These are phyloP conservation scores for Zosterops japonicus DNA, from an alignment of 2,113 vertebrate species.

Conservation along the genomic window DNA sequence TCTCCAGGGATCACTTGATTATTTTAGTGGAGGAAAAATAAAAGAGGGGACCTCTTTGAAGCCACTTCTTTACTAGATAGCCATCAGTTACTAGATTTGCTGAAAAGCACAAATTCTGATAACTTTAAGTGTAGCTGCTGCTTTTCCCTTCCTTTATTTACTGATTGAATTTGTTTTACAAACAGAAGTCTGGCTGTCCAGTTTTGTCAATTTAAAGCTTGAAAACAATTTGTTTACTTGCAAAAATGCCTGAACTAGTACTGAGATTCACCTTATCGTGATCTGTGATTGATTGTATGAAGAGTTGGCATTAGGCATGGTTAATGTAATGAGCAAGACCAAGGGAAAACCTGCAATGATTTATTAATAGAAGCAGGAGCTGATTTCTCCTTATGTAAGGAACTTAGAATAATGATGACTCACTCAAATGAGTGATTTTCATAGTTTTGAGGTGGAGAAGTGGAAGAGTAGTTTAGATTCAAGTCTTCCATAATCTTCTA, in stretches of 20 bases:
- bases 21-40: not conserved
- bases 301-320: not conserved
- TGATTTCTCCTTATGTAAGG: not conserved
- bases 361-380: not conserved
- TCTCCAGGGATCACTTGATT: slow-evolving; percentile 15
- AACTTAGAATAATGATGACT: not conserved
- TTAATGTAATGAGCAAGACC: slow-evolving; percentile 1
- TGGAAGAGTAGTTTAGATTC: slow-evolving; percentile 2
- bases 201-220: slow-evolving; percentile 9
- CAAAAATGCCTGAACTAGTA: slow-evolving; percentile 4
- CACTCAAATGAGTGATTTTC: not conserved
- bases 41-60: not conserved
- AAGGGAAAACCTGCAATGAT: not conserved
- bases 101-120: slow-evolving; percentile 26
- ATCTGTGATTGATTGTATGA: not conserved
- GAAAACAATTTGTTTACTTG: slow-evolving; percentile 45
- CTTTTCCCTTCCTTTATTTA: slow-evolving; percentile 6
- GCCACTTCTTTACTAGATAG: slow-evolving; percentile 6
- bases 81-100: slow-evolving; percentile 2
- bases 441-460: not conserved
- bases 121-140: slow-evolving; percentile 15
- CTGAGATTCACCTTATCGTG: not conserved
- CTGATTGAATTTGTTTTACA: not conserved
- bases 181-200: not conserved
- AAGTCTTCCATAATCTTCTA: not conserved